phyloP scores from a whole-genome alignment of 2,113 vertebrate species.

The Dicrurus megarhynchus region DNA sequence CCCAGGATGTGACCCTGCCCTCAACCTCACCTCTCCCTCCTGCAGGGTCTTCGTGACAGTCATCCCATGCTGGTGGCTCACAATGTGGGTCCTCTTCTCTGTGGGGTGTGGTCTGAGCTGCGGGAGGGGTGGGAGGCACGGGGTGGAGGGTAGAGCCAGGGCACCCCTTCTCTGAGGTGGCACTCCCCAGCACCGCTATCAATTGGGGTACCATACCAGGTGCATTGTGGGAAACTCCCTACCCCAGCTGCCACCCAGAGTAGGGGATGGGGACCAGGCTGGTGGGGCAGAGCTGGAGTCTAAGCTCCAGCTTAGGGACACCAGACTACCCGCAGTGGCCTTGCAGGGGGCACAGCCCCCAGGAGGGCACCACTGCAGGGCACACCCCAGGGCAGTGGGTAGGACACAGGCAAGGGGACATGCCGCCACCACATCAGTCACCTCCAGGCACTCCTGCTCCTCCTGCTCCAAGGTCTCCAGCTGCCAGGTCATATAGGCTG shows the following conservation, averaged over 20 bases:
- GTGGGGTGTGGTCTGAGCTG: slow-evolving; percentile 74
- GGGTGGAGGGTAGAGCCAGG: background rate
- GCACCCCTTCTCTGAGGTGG: background rate
- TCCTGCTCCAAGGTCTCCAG: slow-evolving; percentile 60
- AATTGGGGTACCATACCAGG: fast-evolving
- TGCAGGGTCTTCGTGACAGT: slow-evolving; percentile 70
- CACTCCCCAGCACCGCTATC: background rate
- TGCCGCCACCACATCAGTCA: background rate
- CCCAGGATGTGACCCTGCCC: background rate
- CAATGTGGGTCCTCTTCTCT: slow-evolving; percentile 75
- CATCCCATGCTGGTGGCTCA: slow-evolving; percentile 70
- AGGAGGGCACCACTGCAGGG: background rate
- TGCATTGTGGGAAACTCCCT: background rate
- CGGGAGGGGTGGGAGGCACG: background rate
- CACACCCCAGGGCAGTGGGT: background rate
- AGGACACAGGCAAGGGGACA: background rate
- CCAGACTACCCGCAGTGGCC: background rate
- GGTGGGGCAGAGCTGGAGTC: background rate
- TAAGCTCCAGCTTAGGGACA: background rate
- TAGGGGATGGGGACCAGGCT: background rate
- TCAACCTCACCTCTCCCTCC: slow-evolving; percentile 79
- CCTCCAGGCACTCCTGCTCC: slow-evolving; percentile 24
- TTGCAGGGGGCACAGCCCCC: background rate
- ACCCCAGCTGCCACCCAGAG: background rate
- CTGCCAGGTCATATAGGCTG: slow-evolving; percentile 13